A percentile compares a stretch with the other conserved stretches of the same genome.
Conservation (phyloP, 35 echinoderm and acorn worm species). For the Ophiothrix spiculata region DNA sequence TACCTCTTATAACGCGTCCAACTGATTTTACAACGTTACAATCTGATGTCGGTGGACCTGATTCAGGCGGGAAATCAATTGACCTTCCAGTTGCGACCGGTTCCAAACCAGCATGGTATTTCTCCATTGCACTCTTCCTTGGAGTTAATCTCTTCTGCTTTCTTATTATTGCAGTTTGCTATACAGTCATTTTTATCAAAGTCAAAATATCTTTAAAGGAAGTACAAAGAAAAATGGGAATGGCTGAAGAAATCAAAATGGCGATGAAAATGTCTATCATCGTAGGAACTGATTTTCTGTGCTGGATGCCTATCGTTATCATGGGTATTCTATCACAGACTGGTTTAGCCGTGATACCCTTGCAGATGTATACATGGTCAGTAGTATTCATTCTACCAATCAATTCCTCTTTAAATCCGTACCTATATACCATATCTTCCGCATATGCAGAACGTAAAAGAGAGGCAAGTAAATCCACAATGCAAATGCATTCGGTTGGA, state of each 20-base stretch:
- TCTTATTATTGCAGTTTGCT: slow-evolving; percentile 37
- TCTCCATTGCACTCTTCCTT: slow-evolving; percentile 44
- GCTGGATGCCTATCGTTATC: too few species aligned
- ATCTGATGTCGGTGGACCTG: background rate
- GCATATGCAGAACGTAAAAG: too few species aligned
- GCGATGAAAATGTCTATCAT: background rate
- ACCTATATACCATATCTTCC: too few species aligned
- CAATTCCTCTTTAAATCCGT: too few species aligned
- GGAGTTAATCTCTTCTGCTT: slow-evolving; percentile 58
- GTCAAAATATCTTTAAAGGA: slow-evolving; percentile 3
- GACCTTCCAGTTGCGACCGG: slow-evolving; percentile 27
- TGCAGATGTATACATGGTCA: too few species aligned
- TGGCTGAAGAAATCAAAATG: slow-evolving; percentile 39
- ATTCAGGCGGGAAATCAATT: slow-evolving; percentile 9
- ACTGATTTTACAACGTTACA: slow-evolving; percentile 24
- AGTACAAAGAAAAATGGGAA: slow-evolving; percentile 19
- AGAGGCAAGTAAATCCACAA: too few species aligned
- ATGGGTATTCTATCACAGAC: too few species aligned
- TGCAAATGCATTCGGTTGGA: too few species aligned
- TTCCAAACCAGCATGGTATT: slow-evolving; percentile 46
- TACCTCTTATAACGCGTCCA: slow-evolving; percentile 43
- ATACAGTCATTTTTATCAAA: slow-evolving; percentile 51
- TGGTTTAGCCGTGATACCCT: too few species aligned
- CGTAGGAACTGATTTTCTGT: background rate
- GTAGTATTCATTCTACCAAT: too few species aligned